These are phyloP conservation scores for Barnardius zonarius DNA, from an alignment of 2,113 vertebrate species.

Conservation along the genomic window DNA sequence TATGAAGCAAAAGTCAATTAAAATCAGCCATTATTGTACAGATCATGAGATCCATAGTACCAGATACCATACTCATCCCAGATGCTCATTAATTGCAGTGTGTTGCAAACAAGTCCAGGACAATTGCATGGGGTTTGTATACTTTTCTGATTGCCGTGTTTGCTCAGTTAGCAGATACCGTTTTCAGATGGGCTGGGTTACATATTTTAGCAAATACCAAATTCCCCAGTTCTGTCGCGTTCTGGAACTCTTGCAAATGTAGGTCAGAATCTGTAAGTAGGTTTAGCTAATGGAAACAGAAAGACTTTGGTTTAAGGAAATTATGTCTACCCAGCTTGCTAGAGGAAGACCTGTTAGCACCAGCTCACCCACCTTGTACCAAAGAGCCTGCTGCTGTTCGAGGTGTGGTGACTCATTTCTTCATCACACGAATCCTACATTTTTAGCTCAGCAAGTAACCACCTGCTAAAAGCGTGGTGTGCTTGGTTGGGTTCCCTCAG, in stretches of 20 bases:
- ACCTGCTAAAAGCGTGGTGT: neutral
- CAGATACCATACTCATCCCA: constrained; percentile 31
- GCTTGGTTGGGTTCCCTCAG: neutral
- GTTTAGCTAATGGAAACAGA: neutral
- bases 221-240: constrained; percentile 19
- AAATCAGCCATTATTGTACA: constrained; percentile 67
- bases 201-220: constrained; percentile 13
- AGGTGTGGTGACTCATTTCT: constrained; percentile 11
- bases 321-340: neutral
- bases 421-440: neutral
- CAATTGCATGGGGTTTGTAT: constrained; percentile 20
- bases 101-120: constrained; percentile 35
- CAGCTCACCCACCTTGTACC: neutral
- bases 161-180: neutral
- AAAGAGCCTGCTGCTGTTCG: neutral
- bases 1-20: constrained; percentile 72
- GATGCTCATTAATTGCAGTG: constrained; percentile 54
- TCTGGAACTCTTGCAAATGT: constrained; percentile 24
- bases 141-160: constrained; percentile 10
- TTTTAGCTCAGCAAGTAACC: neutral
- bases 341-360: neutral
- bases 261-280: constrained; percentile 31
- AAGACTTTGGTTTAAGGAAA: neutral
- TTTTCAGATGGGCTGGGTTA: neutral
- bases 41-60: constrained; percentile 52